Percentiles rank a stretch among this genome's conserved stretches.
Evolutionary conservation across 2,888 invertebrate genomes (phyloP).

Genomic region (Athrips mouffetella): DNA sequence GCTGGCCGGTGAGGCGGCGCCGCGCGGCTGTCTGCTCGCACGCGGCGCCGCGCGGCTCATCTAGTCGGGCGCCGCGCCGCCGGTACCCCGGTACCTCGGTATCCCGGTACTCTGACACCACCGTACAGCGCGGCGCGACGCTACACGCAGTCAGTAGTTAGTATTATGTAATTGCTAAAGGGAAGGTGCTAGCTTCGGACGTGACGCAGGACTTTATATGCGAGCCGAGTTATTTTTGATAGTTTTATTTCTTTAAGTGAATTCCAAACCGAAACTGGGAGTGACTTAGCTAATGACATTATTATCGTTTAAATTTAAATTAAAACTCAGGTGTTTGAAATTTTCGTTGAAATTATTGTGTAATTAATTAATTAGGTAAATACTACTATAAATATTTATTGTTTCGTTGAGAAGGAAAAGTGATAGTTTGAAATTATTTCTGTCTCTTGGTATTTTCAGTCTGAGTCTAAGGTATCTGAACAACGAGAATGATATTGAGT

Average conservation of each 20-base stretch:
- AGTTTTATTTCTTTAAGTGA: slow-evolving; percentile 77
- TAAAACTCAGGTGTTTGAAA: slow-evolving; percentile 72
- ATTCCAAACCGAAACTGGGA: slow-evolving; percentile 69
- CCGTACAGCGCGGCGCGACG: slow-evolving; percentile 44
- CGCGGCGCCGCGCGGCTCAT: slow-evolving; percentile 35
- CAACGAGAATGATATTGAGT: slow-evolving; percentile 57
- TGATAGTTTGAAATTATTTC: slow-evolving; percentile 76
- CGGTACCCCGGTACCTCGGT: slow-evolving; percentile 31
- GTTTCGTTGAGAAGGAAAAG: slow-evolving; percentile 68
- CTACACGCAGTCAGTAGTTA: slow-evolving; percentile 72
- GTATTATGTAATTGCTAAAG: slow-evolving; percentile 75
- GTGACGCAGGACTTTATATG: slow-evolving; percentile 73
- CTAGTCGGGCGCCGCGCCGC: slow-evolving; percentile 28
- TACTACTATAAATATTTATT: slow-evolving; percentile 76
- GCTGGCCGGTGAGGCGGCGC: slow-evolving; percentile 43
- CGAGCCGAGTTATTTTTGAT: slow-evolving; percentile 78
- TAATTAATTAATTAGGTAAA: slow-evolving; percentile 74
- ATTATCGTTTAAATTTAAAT: slow-evolving; percentile 64
- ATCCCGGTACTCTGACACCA: slow-evolving; percentile 29
- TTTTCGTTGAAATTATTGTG: slow-evolving; percentile 78
- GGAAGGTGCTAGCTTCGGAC: slow-evolving; percentile 79
- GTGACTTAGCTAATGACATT: slow-evolving; percentile 73
- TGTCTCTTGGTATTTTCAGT: slow-evolving; percentile 75
- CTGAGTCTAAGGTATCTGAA: slow-evolving; percentile 52
- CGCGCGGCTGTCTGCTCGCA: slow-evolving; percentile 35